Conservation (phyloP, 2,797 vertebrate genomes). For the Parambassis ranga region DNA sequence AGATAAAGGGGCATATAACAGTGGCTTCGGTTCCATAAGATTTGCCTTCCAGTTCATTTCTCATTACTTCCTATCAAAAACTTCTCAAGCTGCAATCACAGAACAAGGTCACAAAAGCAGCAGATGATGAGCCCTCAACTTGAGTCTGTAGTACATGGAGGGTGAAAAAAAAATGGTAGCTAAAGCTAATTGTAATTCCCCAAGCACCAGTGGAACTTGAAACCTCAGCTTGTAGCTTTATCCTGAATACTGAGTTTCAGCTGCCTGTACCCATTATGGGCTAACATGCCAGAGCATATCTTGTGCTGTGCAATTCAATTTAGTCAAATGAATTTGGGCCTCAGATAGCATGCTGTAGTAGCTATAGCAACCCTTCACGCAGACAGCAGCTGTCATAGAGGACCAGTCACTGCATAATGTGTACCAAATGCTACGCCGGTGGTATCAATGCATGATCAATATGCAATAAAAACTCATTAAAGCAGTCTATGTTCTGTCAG, state of each 20-base stretch:
- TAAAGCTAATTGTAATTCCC: constrained; percentile 51
- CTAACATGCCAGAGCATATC: constrained; percentile 62
- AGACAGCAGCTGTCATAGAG: constrained; percentile 65
- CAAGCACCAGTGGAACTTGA: constrained; percentile 24
- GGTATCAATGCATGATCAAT: constrained; percentile 79
- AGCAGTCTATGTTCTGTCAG: constrained; percentile 68
- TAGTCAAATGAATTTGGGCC: constrained; percentile 53
- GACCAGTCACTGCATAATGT: constrained; percentile 61
- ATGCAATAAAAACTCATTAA: constrained; percentile 83
- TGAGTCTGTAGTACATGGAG: background rate
- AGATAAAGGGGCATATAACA: background rate
- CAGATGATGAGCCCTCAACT: constrained; percentile 1
- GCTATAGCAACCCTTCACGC: constrained; percentile 35
- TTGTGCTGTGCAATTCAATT: constrained; percentile 59
- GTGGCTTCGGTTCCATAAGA: background rate
- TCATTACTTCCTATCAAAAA: constrained; percentile 7
- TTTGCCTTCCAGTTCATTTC: background rate
- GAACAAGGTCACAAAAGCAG: constrained; percentile 8
- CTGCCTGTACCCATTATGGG: constrained; percentile 64
- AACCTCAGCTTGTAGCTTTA: constrained; percentile 42
- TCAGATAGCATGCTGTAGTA: constrained; percentile 35
- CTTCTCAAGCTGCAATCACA: constrained; percentile 14
- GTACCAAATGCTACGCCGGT: constrained; percentile 48
- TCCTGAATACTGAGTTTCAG: constrained; percentile 55
- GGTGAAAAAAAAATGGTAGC: background rate